phyloP scores from a whole-genome alignment of 2,888 invertebrate genomes.

The Drosophila colorata region DNA sequence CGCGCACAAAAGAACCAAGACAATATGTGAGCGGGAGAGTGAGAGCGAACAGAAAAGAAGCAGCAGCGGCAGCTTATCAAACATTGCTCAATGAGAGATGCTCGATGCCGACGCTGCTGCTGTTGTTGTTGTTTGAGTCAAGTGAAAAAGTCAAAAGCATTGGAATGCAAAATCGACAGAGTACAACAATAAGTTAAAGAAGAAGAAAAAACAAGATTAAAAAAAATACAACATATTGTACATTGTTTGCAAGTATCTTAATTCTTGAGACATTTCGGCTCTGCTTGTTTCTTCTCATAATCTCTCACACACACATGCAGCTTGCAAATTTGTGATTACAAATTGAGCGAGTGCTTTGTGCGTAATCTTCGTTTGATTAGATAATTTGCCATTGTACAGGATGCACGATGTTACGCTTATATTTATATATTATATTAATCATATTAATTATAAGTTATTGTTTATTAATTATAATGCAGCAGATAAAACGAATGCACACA shows the following conservation, averaged over 20 bases:
- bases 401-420: conserved; percentile 22
- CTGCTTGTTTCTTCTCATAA: conserved; percentile 8
- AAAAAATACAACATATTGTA: conserved; percentile 10
- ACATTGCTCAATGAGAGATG: conserved; percentile 39
- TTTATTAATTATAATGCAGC: conserved; percentile 35
- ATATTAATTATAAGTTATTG: conserved; percentile 36
- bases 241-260: conserved; percentile 24
- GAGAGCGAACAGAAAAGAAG: conserved; percentile 13
- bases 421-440: conserved; percentile 20
- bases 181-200: conserved; percentile 10
- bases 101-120: conserved; percentile 8
- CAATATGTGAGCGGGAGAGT: conserved; percentile 8
- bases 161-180: conserved; percentile 43
- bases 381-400: conserved; percentile 54
- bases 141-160: conserved; percentile 53
- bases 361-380: conserved; percentile 48
- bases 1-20: conserved; percentile 32
- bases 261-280: conserved; percentile 24
- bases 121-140: conserved; percentile 38
- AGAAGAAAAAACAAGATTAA: not conserved
- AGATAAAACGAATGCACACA: conserved; percentile 16
- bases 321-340: conserved; percentile 33
- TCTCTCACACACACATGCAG: conserved; percentile 3
- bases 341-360: conserved; percentile 17
- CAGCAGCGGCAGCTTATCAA: conserved; percentile 47